Conservation (phyloP, 2,888 invertebrate genomes). For the Bibio marci region DNA sequence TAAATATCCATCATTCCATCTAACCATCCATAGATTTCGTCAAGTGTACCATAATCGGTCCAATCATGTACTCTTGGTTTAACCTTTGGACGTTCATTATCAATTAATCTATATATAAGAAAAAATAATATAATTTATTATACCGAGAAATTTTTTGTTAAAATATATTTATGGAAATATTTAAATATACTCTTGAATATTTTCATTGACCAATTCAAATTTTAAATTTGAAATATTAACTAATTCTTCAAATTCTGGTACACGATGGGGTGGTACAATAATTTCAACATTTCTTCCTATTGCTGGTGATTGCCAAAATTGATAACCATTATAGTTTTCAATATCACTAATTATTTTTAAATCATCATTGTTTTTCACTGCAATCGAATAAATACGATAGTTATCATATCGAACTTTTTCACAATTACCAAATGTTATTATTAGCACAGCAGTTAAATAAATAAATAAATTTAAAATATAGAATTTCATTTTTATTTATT, state of each 20-base stretch:
- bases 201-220: slow-evolving; percentile 18
- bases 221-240: slow-evolving; percentile 13
- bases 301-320: slow-evolving; percentile 10
- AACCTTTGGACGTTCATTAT: slow-evolving; percentile 11
- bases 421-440: not conserved
- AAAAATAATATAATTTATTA: not conserved
- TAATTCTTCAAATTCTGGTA: slow-evolving; percentile 16
- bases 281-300: slow-evolving; percentile 27
- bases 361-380: not conserved
- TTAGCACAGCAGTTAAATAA: too few species aligned
- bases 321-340: slow-evolving; percentile 7
- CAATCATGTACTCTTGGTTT: slow-evolving; percentile 16
- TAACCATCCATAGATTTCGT: slow-evolving; percentile 33
- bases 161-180: slow-evolving; percentile 2
- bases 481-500: too few species aligned
- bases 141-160: not conserved
- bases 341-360: slow-evolving; percentile 1
- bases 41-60: slow-evolving; percentile 12
- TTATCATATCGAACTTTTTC: slow-evolving; percentile 3
- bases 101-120: slow-evolving; percentile 21
- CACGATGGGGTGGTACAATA: slow-evolving; percentile 28
- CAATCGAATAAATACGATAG: slow-evolving; percentile 2
- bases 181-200: slow-evolving; percentile 24
- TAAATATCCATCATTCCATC: slow-evolving; percentile 26
- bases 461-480: too few species aligned